phyloP scores from a whole-genome alignment of 2,797 vertebrate genomes.

The Percopsis omiscomaycus region DNA sequence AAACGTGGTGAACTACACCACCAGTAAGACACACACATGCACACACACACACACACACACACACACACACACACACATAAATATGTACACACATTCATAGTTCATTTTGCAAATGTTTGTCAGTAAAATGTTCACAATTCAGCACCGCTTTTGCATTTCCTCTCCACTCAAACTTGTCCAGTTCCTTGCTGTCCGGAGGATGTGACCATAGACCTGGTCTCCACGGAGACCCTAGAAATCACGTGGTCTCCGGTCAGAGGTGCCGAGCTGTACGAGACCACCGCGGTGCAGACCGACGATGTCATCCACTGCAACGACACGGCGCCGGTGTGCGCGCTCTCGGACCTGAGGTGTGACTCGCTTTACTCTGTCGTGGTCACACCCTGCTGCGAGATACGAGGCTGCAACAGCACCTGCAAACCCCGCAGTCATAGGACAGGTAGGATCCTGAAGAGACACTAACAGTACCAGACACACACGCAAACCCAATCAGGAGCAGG shows the following conservation, averaged over 20 bases:
- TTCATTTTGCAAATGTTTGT: no score
- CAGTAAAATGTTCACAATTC: not conserved
- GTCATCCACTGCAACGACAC: slow-evolving; percentile 84
- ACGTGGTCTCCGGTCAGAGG: slow-evolving; percentile 85
- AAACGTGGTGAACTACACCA: slow-evolving; percentile 85
- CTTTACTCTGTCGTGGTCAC: slow-evolving; percentile 81
- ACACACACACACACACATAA: not conserved
- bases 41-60: not conserved
- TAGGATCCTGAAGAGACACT: slow-evolving; percentile 47
- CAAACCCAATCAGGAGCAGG: slow-evolving; percentile 6
- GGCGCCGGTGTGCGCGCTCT: slow-evolving; percentile 81
- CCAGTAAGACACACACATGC: slow-evolving; percentile 71
- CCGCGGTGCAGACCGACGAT: slow-evolving; percentile 63
- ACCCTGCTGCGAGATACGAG: slow-evolving; percentile 84
- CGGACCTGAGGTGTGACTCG: slow-evolving; percentile 83
- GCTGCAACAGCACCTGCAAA: slow-evolving; percentile 80
- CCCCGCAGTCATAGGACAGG: slow-evolving; percentile 80
- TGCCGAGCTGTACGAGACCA: slow-evolving; percentile 85
- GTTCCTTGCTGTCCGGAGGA: slow-evolving; percentile 88
- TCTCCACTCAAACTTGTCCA: slow-evolving; percentile 45
- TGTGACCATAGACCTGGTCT: slow-evolving; percentile 73
- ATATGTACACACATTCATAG: not conserved
- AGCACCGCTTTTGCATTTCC: not conserved
- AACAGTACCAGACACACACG: not conserved
- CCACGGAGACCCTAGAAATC: slow-evolving; percentile 84